These are phyloP conservation scores for Fregata magnificens DNA, from an alignment of 2,113 vertebrate genomes.

Conservation along the genomic window DNA sequence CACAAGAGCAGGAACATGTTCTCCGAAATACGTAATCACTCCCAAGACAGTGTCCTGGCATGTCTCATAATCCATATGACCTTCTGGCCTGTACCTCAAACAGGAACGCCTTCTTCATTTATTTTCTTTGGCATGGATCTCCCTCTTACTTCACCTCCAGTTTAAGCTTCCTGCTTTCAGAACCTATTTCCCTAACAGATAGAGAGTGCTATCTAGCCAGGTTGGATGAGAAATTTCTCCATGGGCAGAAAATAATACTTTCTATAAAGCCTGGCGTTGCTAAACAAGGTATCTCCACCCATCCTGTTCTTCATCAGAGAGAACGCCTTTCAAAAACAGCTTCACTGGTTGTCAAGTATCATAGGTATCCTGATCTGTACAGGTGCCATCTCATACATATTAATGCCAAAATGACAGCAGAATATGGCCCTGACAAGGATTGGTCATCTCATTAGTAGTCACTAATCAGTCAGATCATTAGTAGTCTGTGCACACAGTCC, in stretches of 20 bases:
- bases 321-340: neutral
- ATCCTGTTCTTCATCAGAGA: neutral
- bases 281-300: neutral
- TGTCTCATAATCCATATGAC: conserved; percentile 22
- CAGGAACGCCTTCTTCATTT: neutral
- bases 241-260: neutral
- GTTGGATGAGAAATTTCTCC: neutral
- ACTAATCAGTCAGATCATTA: neutral
- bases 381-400: neutral
- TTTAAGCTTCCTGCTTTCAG: conserved; percentile 14
- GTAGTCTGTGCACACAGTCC: neutral
- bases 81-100: conserved; percentile 30
- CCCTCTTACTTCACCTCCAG: conserved; percentile 19
- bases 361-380: neutral
- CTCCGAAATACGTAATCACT: neutral
- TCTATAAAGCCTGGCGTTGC: neutral
- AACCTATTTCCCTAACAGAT: neutral
- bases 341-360: neutral
- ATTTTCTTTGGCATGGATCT: conserved; percentile 19
- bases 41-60: conserved; percentile 12
- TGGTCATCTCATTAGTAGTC: neutral
- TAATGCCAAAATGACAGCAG: neutral
- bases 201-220: neutral
- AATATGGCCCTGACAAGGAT: neutral
- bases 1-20: neutral